Evolutionary conservation across 37 sponge, comb jelly and placozoan genomes (phyloP), one percentile per base, ranked within the genome.

Genomic region (Theonella swinhoei): DNA sequence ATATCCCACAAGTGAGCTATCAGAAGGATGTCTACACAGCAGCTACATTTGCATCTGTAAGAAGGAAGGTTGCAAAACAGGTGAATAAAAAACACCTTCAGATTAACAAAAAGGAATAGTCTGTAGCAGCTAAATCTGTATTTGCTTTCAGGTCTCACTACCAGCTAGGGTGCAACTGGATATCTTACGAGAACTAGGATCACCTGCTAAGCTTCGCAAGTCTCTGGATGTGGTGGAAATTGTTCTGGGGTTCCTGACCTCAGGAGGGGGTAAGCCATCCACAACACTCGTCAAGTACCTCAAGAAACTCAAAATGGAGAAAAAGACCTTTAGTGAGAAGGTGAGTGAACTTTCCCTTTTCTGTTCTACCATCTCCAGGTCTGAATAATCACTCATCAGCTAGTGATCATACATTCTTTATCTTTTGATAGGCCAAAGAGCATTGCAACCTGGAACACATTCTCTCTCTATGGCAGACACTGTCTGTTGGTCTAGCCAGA

Each of bases 241-340:
- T 39, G 90, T 85, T 4, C 34, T 93, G 34, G 86, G 89, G 1
- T 89, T 93, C 40, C 83, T 93, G 4, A 75, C 87, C 23, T 74
- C 79, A 29, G 86, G 81, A 60, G 86, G 87, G 30, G 93, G 73
- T 7, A 70, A 67, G 20, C 71, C 78, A 30, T 30, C 82, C 39
- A 85, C 35, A 43, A 20, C 42, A 4, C 74, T 93, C 9, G 76
- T 73, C 25, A 68, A 81, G 30, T 93, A 93, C 66, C 72, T 80
- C 30, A 38, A 68, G 39, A 88, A 85, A 42, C 62, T 92, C 9
- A 92, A 65, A 29, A 89, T 89, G 79, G 43, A 78, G 30, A 77
- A 69, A 35, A 66, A 29, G 59, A 24, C 24, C 4, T 84, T 81
- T 35, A 81, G 72, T 38, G 2, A 59, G 28, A 81, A 81, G 62